A percentile compares a stretch with the other conserved stretches of the same genome.
Conservation (phyloP, 2,113 vertebrate species). For the Ptilorrhoa leucosticta region DNA sequence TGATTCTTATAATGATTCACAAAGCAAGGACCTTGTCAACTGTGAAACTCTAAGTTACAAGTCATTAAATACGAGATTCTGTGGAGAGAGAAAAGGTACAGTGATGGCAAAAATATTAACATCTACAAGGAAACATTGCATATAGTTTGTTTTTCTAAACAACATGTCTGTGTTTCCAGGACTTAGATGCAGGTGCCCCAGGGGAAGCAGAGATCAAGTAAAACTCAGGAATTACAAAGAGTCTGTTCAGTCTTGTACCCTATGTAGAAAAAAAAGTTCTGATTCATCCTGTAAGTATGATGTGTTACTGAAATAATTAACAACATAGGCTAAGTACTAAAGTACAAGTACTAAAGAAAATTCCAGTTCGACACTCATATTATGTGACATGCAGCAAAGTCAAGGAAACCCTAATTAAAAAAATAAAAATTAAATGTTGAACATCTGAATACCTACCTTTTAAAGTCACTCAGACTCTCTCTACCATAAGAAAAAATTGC, state of each 20-base stretch:
- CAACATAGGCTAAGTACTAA: not conserved
- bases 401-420: not conserved
- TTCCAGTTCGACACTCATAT: not conserved
- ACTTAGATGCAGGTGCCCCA: slow-evolving; percentile 25
- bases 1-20: not conserved
- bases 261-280: not conserved
- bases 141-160: not conserved
- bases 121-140: not conserved
- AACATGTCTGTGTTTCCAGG: slow-evolving; percentile 1
- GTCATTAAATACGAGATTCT: not conserved
- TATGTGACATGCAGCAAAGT: not conserved
- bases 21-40: not conserved
- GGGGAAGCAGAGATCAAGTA: not conserved
- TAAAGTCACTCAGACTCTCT: not conserved
- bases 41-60: not conserved
- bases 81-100: slow-evolving; percentile 29
- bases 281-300: slow-evolving; percentile 37
- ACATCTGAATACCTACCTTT: not conserved
- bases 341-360: not conserved
- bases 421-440: not conserved
- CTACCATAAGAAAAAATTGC: not conserved
- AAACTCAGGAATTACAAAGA: not conserved
- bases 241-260: not conserved
- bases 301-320: not conserved
- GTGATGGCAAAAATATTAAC: not conserved